Base-by-base conservation (phyloP, 2,888 invertebrate species). In the Reticulitermes lucifugus region DNA sequence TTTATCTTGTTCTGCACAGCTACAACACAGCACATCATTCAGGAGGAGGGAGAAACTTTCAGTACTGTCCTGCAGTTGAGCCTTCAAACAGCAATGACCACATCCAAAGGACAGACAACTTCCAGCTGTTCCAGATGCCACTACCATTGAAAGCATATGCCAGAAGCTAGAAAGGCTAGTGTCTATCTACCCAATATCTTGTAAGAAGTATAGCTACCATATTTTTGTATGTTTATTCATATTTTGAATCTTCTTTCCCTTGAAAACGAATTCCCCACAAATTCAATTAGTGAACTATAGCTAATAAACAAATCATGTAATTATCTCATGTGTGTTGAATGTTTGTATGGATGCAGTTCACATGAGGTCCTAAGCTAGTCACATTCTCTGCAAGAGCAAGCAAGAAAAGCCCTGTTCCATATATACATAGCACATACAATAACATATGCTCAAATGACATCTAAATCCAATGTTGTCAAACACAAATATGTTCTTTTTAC, bases 301-400 rank as follows among this genome's bases (percentile, higher is more conserved):
- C 73, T 73, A 73, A 73, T 7, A 73, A 73, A 73, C 73, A 73
- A 41, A 73, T 73, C 41, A 73, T 73, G 12, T 73, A 43, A 73
- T 73, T 41, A 73, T 73, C 73, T 46, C 46, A 77, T 77, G 46
- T 77, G 77, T 77, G 77, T 41, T 73, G 7, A 51, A 43, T 77
- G 77, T 77, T 77, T 73, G 73, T 43, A 73, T 73, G 73, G 73
- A 73, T 73, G 73, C 73, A 73, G 29, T 73, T 35, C 73, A 73
- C 14, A 14, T 35, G 41, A 35, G 21, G n/a, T 21, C 43, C n/a
- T 46, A 46, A 43, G 10, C 77, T 77, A 77, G 77, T 46, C 21
- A 77, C 51, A 77, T 51, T 77, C 77, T 77, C n/a, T 77, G 77
- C 46, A 46, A 77, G 46, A 77, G 77, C 46, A 46, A 25, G 22